These are phyloP conservation scores for Zootermopsis nevadensis DNA, from an alignment of 2,888 invertebrate genomes.

Conservation along the genomic window DNA sequence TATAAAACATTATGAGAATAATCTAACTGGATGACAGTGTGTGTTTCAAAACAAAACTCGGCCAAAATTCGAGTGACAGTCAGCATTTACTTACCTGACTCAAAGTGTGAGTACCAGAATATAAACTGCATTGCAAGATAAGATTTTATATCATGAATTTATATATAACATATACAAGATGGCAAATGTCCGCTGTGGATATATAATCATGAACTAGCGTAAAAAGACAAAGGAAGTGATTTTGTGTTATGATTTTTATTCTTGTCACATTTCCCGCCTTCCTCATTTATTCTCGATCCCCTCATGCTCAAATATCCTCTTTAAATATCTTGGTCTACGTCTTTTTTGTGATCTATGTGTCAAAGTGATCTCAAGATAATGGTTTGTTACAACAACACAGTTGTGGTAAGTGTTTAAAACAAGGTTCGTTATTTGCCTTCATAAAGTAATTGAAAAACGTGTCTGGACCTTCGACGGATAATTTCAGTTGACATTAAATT, in stretches of 20 bases:
- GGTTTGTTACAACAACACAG: background rate
- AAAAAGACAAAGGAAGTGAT: background rate
- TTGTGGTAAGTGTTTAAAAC: background rate
- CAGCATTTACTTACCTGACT: background rate
- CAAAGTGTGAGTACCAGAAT: too few relatives aligned
- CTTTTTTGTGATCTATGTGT: constrained; percentile 39
- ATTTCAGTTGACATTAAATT: too few relatives aligned
- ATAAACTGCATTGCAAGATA: background rate
- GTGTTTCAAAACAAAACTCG: background rate
- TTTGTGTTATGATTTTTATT: background rate
- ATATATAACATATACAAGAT: background rate
- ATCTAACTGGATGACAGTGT: too few relatives aligned
- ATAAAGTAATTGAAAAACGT: background rate
- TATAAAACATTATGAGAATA: too few relatives aligned
- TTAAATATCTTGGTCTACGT: constrained; percentile 29
- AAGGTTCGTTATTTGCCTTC: background rate
- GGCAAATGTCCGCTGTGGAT: background rate
- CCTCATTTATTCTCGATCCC: background rate
- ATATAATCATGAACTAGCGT: background rate
- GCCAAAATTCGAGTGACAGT: background rate
- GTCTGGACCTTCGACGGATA: too few relatives aligned
- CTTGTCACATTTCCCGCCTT: background rate
- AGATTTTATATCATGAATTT: constrained; percentile 10
- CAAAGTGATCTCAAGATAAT: constrained; percentile 4
- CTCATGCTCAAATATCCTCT: constrained; percentile 1